These are phyloP conservation scores for Pristis pectinata DNA, from an alignment of 2,797 vertebrate species.

Conservation along the genomic window DNA sequence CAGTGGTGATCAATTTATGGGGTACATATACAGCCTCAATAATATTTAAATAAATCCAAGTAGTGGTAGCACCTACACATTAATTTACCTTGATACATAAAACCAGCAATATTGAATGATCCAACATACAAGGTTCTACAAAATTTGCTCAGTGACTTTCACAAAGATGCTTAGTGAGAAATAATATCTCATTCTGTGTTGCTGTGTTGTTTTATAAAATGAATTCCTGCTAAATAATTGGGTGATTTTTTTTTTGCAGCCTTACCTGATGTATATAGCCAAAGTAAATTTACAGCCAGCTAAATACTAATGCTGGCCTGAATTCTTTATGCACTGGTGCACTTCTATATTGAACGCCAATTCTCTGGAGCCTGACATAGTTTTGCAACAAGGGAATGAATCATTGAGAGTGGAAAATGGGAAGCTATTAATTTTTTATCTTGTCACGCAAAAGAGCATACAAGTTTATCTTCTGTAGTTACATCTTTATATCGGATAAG, in stretches of 20 bases:
- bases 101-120: not conserved
- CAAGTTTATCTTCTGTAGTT: conserved; percentile 30
- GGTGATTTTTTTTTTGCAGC: not conserved
- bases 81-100: not conserved
- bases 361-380: not conserved
- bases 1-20: not conserved
- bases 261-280: not conserved
- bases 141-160: not conserved
- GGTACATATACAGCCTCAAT: not conserved
- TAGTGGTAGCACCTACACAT: not conserved
- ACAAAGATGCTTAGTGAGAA: not conserved
- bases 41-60: not conserved
- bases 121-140: not conserved
- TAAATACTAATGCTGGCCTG: not conserved
- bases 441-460: conserved; percentile 16
- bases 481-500: not conserved
- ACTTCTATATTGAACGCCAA: conserved; percentile 24
- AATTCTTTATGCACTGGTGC: conserved; percentile 23
- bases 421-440: conserved; percentile 34
- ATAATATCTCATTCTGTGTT: not conserved
- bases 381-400: conserved; percentile 33
- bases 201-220: not conserved
- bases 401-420: conserved; percentile 34
- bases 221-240: not conserved
- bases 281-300: not conserved